A percentile compares a stretch with the other conserved stretches of the same genome.
Evolutionary conservation across 2,797 vertebrate genomes (phyloP).

Genomic region (Miichthys miiuy): DNA sequence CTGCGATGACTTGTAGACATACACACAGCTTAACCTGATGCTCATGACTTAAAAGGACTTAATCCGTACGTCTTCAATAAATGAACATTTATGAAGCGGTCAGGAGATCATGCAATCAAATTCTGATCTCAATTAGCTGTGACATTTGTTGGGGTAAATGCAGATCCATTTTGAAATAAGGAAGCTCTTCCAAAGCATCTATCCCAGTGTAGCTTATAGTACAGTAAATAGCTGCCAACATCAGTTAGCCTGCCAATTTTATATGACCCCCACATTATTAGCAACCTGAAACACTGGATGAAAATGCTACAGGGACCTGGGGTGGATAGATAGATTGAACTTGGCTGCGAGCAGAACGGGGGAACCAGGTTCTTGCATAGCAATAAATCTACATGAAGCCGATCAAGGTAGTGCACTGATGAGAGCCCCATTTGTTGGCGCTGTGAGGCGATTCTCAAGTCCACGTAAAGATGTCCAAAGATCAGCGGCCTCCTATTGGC

Average conservation of each 20-base stretch:
- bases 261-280: constrained; percentile 76
- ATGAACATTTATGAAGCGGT: constrained; percentile 67
- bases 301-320: constrained; percentile 54
- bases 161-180: constrained; percentile 51
- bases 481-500: constrained; percentile 29
- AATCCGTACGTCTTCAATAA: constrained; percentile 59
- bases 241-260: constrained; percentile 77
- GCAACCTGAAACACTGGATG: constrained; percentile 69
- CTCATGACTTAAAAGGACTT: constrained; percentile 49
- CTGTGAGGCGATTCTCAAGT: constrained; percentile 63
- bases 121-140: constrained; percentile 75
- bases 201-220: constrained; percentile 55
- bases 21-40: constrained; percentile 44
- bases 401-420: constrained; percentile 72
- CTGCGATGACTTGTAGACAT: constrained; percentile 67
- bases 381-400: constrained; percentile 78
- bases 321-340: constrained; percentile 67
- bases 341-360: constrained; percentile 63
- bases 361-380: constrained; percentile 61
- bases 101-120: constrained; percentile 69
- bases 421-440: constrained; percentile 73
- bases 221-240: constrained; percentile 75
- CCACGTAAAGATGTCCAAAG: constrained; percentile 61
- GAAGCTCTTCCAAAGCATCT: constrained; percentile 60
- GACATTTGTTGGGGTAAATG: constrained; percentile 61